Evolutionary conservation across 2,888 invertebrate genomes (phyloP).

Genomic region (Polyploca ridens): DNA sequence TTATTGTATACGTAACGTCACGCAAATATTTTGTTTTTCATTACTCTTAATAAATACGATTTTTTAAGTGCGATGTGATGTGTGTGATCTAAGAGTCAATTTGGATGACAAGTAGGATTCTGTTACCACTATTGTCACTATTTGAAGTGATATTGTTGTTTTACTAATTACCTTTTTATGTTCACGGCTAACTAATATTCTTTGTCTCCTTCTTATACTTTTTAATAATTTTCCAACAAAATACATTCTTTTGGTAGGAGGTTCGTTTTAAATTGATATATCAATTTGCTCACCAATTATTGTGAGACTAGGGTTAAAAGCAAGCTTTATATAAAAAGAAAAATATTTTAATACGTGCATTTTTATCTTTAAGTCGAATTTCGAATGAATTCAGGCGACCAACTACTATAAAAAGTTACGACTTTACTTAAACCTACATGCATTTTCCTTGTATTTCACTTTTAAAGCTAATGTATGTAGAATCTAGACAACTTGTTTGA

Average conservation of each 20-base stretch:
- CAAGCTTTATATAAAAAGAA: too few relatives aligned
- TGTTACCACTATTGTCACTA: not conserved
- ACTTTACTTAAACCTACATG: conserved; percentile 62
- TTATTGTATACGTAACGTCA: conserved; percentile 33
- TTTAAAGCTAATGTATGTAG: conserved; percentile 51
- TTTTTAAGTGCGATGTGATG: conserved; percentile 4
- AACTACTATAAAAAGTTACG: conserved; percentile 59
- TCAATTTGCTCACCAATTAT: too few relatives aligned
- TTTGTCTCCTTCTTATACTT: too few relatives aligned
- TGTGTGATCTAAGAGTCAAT: not conserved
- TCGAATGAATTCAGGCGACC: conserved; percentile 38
- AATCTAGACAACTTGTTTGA: conserved; percentile 43
- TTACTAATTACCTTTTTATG: not conserved
- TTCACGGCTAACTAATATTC: too few relatives aligned
- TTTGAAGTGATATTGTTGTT: not conserved
- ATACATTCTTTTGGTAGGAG: too few relatives aligned
- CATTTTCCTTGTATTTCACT: conserved; percentile 63
- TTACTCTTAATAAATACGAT: conserved; percentile 5
- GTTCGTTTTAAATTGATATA: too few relatives aligned
- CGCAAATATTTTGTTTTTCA: conserved; percentile 4
- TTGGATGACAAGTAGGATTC: conserved; percentile 2
- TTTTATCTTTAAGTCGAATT: too few relatives aligned
- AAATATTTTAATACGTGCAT: too few relatives aligned
- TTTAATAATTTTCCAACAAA: too few relatives aligned
- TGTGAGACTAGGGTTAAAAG: too few relatives aligned